Conservation (phyloP, 2,797 vertebrate genomes). For the Otus scops region DNA sequence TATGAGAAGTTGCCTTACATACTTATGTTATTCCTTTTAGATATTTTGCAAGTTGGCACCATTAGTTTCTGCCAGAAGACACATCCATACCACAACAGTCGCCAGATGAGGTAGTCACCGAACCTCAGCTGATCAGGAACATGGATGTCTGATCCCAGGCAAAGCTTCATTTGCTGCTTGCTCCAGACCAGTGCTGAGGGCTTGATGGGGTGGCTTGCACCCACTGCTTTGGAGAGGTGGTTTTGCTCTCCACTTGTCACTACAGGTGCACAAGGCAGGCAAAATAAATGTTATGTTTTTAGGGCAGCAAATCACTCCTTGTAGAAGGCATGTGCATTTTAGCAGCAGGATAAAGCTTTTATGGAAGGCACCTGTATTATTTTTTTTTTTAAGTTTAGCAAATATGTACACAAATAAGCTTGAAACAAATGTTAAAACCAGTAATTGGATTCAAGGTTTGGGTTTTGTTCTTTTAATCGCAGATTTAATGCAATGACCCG, state of each 20-base stretch:
- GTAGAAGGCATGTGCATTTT: not conserved
- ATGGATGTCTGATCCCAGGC: rapidly evolving
- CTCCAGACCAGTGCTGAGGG: rapidly evolving
- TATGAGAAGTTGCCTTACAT: not conserved
- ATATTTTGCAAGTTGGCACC: rapidly evolving
- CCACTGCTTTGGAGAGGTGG: not conserved
- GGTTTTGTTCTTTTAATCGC: not conserved
- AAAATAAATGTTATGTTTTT: not conserved
- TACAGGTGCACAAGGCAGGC: rapidly evolving
- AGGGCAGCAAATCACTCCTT: not conserved
- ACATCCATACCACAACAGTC: rapidly evolving
- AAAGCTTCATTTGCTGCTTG: rapidly evolving
- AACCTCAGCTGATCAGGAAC: not conserved
- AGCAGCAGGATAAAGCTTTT: not conserved
- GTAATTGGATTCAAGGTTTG: not conserved
- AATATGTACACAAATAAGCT: not conserved
- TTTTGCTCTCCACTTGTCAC: not conserved
- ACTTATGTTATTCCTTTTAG: not conserved
- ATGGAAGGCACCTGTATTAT: rapidly evolving
- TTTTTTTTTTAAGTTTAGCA: not conserved
- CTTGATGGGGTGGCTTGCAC: rapidly evolving
- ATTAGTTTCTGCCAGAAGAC: not conserved
- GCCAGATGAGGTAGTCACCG: not conserved
- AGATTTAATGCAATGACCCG: not conserved
- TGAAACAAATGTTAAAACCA: not conserved